These are phyloP conservation scores for Microtus ochrogaster DNA, from an alignment of 2,113 vertebrate species.

Conservation along the genomic window DNA sequence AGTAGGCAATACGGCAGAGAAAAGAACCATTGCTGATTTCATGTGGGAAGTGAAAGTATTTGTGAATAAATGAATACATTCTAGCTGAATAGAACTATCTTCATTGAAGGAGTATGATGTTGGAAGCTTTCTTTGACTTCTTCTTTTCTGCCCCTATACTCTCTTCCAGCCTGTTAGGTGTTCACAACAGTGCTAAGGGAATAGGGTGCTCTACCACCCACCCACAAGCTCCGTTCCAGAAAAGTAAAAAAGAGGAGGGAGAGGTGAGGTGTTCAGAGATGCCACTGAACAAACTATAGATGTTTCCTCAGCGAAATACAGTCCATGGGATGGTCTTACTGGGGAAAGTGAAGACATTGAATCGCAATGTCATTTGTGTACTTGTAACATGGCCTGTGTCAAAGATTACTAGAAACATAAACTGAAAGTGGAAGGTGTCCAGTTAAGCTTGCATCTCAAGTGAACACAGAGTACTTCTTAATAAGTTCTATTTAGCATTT, in stretches of 20 bases:
- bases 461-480: background rate
- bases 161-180: background rate
- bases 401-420: background rate
- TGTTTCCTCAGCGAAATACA: background rate
- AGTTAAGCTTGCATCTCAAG: conserved; percentile 32
- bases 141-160: background rate
- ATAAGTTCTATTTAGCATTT: background rate
- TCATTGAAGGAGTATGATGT: background rate
- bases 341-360: background rate
- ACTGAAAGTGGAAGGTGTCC: background rate
- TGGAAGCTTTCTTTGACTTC: background rate
- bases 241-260: background rate
- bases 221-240: background rate
- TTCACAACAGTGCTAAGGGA: background rate
- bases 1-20: background rate
- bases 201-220: background rate
- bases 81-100: background rate
- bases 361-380: too few species aligned
- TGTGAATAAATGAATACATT: background rate
- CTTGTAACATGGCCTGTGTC: background rate
- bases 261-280: too few species aligned
- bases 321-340: background rate
- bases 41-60: background rate
- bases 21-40: background rate
- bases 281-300: background rate